Evolutionary conservation across 1,140 invertebrate species (phyloP).

Genomic region (Kradibia gibbosae): DNA sequence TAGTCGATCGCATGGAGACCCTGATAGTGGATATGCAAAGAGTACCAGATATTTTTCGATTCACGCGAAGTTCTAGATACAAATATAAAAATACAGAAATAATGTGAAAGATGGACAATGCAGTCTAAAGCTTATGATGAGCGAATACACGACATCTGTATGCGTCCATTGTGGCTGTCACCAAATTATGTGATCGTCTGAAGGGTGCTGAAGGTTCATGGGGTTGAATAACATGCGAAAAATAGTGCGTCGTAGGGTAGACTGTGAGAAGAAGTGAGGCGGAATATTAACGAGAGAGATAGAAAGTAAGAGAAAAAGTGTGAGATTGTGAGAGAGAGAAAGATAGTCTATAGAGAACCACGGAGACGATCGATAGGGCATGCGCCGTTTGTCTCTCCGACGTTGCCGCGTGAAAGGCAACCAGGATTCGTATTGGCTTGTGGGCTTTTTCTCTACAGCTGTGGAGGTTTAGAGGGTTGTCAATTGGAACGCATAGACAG

Average conservation of each 20-base stretch:
- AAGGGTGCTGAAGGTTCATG: too few species aligned
- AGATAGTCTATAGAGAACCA: not conserved
- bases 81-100: too few species aligned
- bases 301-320: not conserved
- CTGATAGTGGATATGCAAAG: too few species aligned
- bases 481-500: not conserved
- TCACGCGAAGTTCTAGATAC: not conserved
- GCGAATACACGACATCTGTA: too few species aligned
- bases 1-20: not conserved
- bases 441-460: not conserved
- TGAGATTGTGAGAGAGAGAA: constrained; percentile 10
- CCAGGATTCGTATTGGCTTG: constrained; percentile 21
- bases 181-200: constrained; percentile 5
- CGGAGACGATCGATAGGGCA: constrained; percentile 28
- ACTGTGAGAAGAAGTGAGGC: too few species aligned
- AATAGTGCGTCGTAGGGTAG: too few species aligned
- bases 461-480: not conserved
- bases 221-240: not conserved
- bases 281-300: too few species aligned
- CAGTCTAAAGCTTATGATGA: too few species aligned
- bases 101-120: too few species aligned
- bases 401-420: not conserved
- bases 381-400: not conserved
- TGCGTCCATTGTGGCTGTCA: not conserved
- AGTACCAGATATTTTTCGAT: not conserved